Evolutionary conservation across 2,113 vertebrate species (phyloP), one percentile per base, ranked within the genome.

Genomic region (Copsychus sechellarum): DNA sequence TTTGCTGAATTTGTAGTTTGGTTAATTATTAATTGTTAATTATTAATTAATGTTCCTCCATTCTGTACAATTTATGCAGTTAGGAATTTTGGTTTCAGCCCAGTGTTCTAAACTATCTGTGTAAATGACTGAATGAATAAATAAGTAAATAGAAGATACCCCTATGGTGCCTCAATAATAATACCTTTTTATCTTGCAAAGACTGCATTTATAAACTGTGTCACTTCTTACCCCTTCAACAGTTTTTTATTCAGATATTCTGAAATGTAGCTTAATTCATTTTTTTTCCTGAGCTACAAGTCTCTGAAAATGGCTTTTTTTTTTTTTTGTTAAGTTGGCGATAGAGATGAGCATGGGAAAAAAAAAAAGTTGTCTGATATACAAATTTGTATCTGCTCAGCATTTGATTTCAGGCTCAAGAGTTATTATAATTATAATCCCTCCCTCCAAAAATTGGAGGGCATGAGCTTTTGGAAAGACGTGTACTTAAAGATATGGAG

Each of bases 91-190:
- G 15, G 7, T 85, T 94, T 96, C 81, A 92, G 21, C 57, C 36
- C 36, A 76, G 33, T 48, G 42, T 93, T 93, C 36, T 85, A 81
- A 86, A 58, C 40, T 80, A 40, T 85, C 88, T 89, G 10, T 90
- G 86, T 71, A 95, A 96, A 94, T 95, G 90, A 91, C 62, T 92
- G 86, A 96, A 65, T 82, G 62, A 95, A 93, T 76, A 95, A 94
- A 57, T 86, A 94, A 81, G 28, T 79, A 88, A 92, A 51, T 51
- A 28, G 26, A 50, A 50, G 24, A 24, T 25, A 50, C 73, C 34
- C 51, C 69, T 78, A 11, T 79, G 29, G n/a, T 91, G 45, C 81
- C 54, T 76, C 67, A 86, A 21, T 70, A 61, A 20, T 72, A 96
- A 83, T 81, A 60, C 62, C 17, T 66, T 48, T 96, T 72, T 88